Percentiles rank a stretch among this genome's conserved stretches.
phyloP scores from a whole-genome alignment of 2,797 vertebrate genomes.

The Agapornis canus region DNA sequence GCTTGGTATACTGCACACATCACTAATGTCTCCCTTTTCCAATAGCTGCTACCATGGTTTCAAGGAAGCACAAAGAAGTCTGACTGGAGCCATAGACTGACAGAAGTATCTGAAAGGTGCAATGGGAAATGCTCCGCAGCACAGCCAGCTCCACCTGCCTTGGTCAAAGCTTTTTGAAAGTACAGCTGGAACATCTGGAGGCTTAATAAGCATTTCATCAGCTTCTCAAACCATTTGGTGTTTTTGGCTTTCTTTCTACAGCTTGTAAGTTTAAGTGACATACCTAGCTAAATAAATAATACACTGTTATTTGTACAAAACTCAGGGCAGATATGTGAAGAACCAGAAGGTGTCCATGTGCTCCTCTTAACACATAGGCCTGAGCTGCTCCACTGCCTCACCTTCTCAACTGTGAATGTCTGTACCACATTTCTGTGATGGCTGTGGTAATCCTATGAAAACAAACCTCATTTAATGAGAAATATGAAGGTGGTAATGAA shows the following conservation, averaged over 20 bases:
- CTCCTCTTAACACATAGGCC: neutral
- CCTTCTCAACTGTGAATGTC: neutral
- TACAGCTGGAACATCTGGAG: neutral
- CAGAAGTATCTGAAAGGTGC: neutral
- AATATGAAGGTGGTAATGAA: neutral
- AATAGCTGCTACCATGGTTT: neutral
- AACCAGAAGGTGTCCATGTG: neutral
- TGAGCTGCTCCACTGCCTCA: neutral
- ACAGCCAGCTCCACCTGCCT: neutral
- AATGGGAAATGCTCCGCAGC: neutral
- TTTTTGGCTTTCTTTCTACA: neutral
- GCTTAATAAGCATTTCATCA: neutral
- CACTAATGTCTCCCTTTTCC: neutral
- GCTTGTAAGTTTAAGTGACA: neutral
- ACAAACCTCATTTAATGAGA: neutral
- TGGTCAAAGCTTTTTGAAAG: neutral
- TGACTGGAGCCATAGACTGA: neutral
- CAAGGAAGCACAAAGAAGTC: neutral
- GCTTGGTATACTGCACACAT: neutral
- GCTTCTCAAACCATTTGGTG: neutral
- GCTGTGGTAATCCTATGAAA: neutral
- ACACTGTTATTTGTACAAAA: neutral
- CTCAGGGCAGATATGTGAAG: neutral
- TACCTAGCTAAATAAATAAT: neutral
- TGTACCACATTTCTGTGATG: neutral